phyloP scores from a whole-genome alignment of 2,888 invertebrate genomes.

The Chalcis sispes region DNA sequence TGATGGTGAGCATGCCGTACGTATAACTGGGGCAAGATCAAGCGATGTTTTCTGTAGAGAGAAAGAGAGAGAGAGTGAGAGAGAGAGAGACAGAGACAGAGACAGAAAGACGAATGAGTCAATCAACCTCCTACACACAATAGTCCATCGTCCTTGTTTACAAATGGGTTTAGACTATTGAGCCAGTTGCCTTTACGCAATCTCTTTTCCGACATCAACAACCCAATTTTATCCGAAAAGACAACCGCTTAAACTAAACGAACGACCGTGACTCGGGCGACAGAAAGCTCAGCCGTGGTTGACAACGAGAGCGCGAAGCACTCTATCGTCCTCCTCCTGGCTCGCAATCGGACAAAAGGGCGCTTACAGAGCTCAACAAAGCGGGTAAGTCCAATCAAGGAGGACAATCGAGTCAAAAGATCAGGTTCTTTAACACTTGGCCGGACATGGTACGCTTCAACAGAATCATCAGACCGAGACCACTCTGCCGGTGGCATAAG shows the following conservation, averaged over 20 bases:
- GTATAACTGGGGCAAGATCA: background rate
- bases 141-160: background rate
- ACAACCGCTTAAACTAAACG: background rate
- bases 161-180: constrained; percentile 5
- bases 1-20: background rate
- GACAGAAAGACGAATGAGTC: too few relatives aligned
- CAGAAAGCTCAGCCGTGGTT: background rate
- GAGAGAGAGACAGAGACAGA: too few relatives aligned
- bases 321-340: too few relatives aligned
- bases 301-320: too few relatives aligned
- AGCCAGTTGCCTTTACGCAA: background rate
- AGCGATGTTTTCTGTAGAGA: background rate
- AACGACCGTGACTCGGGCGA: background rate
- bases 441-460: background rate
- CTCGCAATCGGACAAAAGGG: background rate
- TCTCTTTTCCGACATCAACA: background rate
- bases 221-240: background rate
- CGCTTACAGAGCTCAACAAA: background rate
- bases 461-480: too few relatives aligned
- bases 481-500: background rate
- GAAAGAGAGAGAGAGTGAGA: too few relatives aligned
- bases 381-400: background rate
- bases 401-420: background rate
- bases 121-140: constrained; percentile 21
- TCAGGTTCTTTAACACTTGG: background rate